phyloP scores from a whole-genome alignment of 2,113 vertebrate genomes.

The Melanerpes aurifrons region DNA sequence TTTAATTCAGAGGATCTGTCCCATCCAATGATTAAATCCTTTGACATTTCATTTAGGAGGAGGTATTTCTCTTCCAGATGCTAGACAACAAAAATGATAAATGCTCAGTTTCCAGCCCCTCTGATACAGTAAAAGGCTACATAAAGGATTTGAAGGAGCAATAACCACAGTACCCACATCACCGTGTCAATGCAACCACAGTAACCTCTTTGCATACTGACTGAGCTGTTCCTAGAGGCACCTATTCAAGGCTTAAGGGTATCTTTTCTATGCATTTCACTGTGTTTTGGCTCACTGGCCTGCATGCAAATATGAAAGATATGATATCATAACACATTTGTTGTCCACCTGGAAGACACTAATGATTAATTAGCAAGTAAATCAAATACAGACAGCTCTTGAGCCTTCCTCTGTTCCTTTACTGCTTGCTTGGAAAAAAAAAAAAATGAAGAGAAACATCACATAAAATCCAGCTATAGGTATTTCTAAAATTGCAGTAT shows the following conservation, averaged over 20 bases:
- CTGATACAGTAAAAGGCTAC: background rate
- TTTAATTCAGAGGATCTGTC: background rate
- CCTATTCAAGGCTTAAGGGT: background rate
- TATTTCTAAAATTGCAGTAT: background rate
- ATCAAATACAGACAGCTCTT: background rate
- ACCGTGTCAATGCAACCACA: background rate
- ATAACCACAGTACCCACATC: background rate
- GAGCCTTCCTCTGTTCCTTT: background rate
- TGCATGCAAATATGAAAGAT: background rate
- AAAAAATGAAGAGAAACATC: background rate
- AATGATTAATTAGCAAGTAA: slow-evolving; percentile 11
- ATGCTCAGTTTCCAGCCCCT: background rate
- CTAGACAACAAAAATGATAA: background rate
- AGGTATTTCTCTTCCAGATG: background rate
- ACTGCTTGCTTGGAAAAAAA: background rate
- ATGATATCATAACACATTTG: background rate
- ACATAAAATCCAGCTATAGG: background rate
- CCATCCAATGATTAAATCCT: background rate
- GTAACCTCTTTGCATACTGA: background rate
- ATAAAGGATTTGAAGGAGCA: background rate
- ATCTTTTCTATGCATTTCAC: background rate
- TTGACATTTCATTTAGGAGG: background rate
- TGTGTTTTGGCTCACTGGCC: background rate
- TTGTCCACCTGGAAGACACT: slow-evolving; percentile 8
- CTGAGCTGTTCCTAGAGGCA: background rate